Base-by-base conservation (phyloP, 2,888 invertebrate genomes). In the Odontomyia ornata region DNA sequence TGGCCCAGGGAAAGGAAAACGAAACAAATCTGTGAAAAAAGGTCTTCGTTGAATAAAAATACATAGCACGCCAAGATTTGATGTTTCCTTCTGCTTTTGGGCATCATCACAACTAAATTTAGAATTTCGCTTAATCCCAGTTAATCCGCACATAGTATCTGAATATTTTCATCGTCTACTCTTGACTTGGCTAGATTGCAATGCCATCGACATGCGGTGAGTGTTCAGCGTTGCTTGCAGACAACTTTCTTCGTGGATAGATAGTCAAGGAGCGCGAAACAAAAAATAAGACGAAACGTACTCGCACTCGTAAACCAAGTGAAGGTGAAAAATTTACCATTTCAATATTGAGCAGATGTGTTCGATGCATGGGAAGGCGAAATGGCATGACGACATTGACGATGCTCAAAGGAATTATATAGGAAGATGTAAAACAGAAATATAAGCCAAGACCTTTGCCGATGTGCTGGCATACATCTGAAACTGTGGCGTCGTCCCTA, bases 111-210 rank as follows among this genome's bases (percentile, higher is more conserved):
- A 36, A 73, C 78, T 76, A 78, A 78, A 78, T 76, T 78, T 78
- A 78, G 78, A 82, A 81, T 81, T 81, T 79, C 77, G 79, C 83
- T 78, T 84, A 84, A 84, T 83, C 83, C 81, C 80, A 80, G 83
- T 83, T 84, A 84, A 84, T 83, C 84, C 84, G 75, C 84, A 65
- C 77, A 80, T 79, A 80, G 79, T 69, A 69, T 76, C 76, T 76
- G 67, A 67, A 43, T 65, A 52, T 52, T 30, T 25, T 75, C 57
- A 56, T n/a, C 30, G 25, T 36, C 62, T 36, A 56, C 57, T 73
- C 21, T 57, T 57, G 60, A 27, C 30, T 57, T 57, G 60, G 43
- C 30, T 60, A 57, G 73, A 60, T 13, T 18, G 36, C 36, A n/a
- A 27, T 43, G 75, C 15, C 25, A 23, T 69, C 5, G 23, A 47